Evolutionary conservation across 2,888 invertebrate genomes (phyloP).

Genomic region (Leptodirus hochenwartii): DNA sequence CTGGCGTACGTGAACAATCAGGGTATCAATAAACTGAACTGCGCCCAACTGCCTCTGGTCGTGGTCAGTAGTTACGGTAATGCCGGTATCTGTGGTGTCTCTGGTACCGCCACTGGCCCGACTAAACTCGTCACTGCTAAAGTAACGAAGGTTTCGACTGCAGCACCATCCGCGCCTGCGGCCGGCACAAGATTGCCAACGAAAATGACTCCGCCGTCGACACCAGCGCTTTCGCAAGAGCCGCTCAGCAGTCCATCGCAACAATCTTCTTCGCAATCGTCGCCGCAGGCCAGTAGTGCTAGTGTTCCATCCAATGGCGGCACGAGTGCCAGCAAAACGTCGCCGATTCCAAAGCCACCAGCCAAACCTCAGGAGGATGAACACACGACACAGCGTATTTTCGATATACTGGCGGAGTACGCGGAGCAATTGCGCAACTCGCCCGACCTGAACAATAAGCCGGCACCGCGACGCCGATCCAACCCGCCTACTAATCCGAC

Average conservation of each 20-base stretch:
- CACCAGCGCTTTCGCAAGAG: too few species aligned
- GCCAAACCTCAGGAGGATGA: conserved; percentile 68
- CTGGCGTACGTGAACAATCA: conserved; percentile 35
- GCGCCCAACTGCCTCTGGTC: conserved; percentile 32
- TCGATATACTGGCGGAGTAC: conserved; percentile 62
- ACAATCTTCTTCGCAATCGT: too few species aligned
- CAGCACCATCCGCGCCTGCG: too few species aligned
- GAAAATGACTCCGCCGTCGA: too few species aligned
- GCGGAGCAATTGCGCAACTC: conserved; percentile 64
- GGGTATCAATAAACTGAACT: conserved; percentile 27
- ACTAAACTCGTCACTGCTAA: conserved; percentile 13
- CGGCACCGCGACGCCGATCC: conserved; percentile 55
- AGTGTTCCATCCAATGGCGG: conserved; percentile 19
- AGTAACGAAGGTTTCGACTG: conserved; percentile 6
- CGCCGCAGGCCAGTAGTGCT: too few species aligned
- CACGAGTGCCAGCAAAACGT: conserved; percentile 38
- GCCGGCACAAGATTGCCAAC: too few species aligned
- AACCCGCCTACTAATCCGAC: conserved; percentile 55
- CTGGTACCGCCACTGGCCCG: conserved; percentile 10
- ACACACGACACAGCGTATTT: conserved; percentile 61
- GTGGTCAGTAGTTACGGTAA: conserved; percentile 36
- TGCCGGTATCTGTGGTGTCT: conserved; percentile 11
- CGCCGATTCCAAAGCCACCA: conserved; percentile 43
- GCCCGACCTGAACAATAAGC: conserved; percentile 62
- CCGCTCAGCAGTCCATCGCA: too few species aligned